Base-by-base conservation (phyloP, 2,113 vertebrate genomes). In the Rissa tridactyla region DNA sequence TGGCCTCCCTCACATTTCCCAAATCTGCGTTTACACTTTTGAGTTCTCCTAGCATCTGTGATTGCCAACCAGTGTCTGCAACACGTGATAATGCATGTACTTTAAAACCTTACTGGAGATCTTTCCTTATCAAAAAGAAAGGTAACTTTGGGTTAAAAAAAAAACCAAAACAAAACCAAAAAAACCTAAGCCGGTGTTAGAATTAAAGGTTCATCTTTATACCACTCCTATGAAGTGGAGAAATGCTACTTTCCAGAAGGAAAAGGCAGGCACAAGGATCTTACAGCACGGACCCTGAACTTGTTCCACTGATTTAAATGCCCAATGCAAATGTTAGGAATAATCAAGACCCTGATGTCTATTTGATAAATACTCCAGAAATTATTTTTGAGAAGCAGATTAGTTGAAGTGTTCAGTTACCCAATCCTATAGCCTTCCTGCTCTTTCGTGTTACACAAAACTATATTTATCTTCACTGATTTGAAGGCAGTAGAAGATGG, bases 291-390 rank as follows among this genome's bases (percentile, higher is more conserved):
- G 29, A 18, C 66, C 21, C 32, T 66, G 68, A 81, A 44, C 36
- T 70, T 62, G 10, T 73, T 15, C 32, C 11, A 30, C 36, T 57
- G n/a, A 62, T 54, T 78, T 70, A 71, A 78, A 84, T 32, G 25
- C 19, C 51, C 0, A 0, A 22, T 49, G 16, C 9, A 72, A 86
- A 34, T 1, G 1, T 65, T 51, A 80, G n/a, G 22, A 81, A 4
- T 51, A 83, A 83, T 36, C 21, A 88, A 47, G 44, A 72, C 20
- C 23, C 8, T 1, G 8, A 30, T 16, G 6, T n/a, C 60, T 83
- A 14, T 88, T 73, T 94, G 32, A 86, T 21, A 66, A 69, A 22
- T 6, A 19, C 6, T 47, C 9, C 44, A 92, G 66, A 73, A 80
- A 61, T 66, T 57, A 44, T 49, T 93, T 92, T 88, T 73, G 34